Conservation (phyloP, 2,888 invertebrate species). For the Hypselothyrea guttata region DNA sequence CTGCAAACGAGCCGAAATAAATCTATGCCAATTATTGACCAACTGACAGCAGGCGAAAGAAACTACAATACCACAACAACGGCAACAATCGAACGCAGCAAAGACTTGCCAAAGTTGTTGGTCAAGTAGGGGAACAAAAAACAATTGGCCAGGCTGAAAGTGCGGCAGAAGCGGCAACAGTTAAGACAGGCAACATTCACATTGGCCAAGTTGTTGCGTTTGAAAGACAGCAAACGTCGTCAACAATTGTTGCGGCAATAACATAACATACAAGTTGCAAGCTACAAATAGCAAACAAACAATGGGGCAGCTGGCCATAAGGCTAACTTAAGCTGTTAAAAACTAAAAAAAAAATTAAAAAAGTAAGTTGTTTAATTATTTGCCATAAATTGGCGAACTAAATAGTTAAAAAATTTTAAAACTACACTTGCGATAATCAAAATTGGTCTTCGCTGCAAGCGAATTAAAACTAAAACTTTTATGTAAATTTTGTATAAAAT, state of each 20-base stretch:
- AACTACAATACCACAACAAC: constrained; percentile 22
- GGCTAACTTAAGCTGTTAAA: background rate
- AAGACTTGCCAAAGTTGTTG: constrained; percentile 35
- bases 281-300: constrained; percentile 7
- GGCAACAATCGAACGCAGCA: constrained; percentile 45
- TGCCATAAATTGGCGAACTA: no score
- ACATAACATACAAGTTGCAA: no score
- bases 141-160: constrained; percentile 55
- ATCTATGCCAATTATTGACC: constrained; percentile 79
- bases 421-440: background rate
- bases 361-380: background rate
- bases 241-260: constrained; percentile 35
- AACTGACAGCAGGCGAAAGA: constrained; percentile 58
- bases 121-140: constrained; percentile 22
- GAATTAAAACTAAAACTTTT: background rate
- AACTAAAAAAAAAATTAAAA: background rate
- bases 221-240: constrained; percentile 59
- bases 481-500: no score
- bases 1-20: constrained; percentile 70
- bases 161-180: constrained; percentile 60
- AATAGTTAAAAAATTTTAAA: no score
- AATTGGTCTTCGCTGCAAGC: background rate
- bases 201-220: constrained; percentile 68
- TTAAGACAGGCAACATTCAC: constrained; percentile 25
- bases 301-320: background rate